phyloP scores from a whole-genome alignment of 1,140 invertebrate species.

The Heliconius nattereri region DNA sequence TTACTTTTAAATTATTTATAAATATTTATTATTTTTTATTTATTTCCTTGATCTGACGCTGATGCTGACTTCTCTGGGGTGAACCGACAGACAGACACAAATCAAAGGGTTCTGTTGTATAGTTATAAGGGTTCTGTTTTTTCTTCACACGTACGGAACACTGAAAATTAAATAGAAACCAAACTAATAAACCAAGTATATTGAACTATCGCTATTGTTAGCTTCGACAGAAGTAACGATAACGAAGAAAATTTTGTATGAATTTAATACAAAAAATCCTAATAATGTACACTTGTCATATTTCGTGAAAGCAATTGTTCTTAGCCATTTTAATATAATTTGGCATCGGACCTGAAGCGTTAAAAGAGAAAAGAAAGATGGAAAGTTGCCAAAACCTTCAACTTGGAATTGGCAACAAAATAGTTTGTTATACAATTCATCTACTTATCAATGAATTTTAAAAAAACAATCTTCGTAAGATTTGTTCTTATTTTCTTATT shows the following conservation, averaged over 20 bases:
- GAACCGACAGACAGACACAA: too few relatives aligned
- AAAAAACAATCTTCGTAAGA: not conserved
- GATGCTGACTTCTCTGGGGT: too few relatives aligned
- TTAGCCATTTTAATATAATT: slow-evolving; percentile 20
- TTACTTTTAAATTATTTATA: too few relatives aligned
- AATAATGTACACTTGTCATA: not conserved
- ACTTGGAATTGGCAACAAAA: slow-evolving; percentile 23
- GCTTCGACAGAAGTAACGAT: not conserved
- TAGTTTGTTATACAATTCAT: slow-evolving; percentile 9
- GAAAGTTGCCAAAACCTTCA: slow-evolving; percentile 18
- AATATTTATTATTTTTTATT: too few relatives aligned
- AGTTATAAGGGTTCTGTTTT: too few relatives aligned
- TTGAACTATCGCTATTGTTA: too few relatives aligned
- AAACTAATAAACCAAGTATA: too few relatives aligned
- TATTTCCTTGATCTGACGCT: too few relatives aligned
- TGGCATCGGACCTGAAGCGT: slow-evolving; percentile 15
- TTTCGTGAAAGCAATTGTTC: not conserved
- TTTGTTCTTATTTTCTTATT: too few relatives aligned
- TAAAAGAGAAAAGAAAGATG: slow-evolving; percentile 23
- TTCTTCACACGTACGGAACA: too few relatives aligned
- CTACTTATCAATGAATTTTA: not conserved
- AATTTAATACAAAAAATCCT: not conserved
- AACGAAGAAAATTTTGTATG: not conserved
- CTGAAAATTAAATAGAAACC: too few relatives aligned
- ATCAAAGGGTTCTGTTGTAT: too few relatives aligned